Percentiles rank a stretch among this genome's conserved stretches.
phyloP scores from a whole-genome alignment of 2,888 invertebrate genomes.

The Andrena fulva region DNA sequence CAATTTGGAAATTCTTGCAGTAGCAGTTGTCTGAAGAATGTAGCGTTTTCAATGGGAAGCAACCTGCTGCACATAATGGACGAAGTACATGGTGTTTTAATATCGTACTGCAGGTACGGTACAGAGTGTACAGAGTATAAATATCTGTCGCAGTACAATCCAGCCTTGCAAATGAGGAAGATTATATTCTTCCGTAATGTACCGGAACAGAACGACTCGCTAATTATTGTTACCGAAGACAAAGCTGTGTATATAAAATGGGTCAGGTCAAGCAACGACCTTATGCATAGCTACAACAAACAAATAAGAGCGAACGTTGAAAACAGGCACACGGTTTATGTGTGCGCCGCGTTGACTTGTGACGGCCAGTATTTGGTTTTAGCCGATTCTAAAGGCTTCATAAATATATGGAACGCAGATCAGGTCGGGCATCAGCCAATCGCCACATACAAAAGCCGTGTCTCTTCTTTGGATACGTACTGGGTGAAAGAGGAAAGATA shows the following conservation, averaged over 20 bases:
- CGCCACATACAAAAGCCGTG: constrained; percentile 77
- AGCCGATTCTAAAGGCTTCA: constrained; percentile 83
- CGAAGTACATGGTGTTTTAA: constrained; percentile 73
- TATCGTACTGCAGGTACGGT: constrained; percentile 62
- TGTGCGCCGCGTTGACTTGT: constrained; percentile 83
- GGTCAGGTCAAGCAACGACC: constrained; percentile 60
- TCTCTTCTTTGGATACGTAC: constrained; percentile 80
- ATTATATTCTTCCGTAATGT: constrained; percentile 76
- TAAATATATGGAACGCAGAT: constrained; percentile 83
- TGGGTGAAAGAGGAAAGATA: constrained; percentile 75
- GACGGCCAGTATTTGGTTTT: constrained; percentile 84
- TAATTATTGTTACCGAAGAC: constrained; percentile 79
- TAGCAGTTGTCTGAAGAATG: constrained; percentile 47
- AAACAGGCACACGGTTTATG: constrained; percentile 71
- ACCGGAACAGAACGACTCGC: constrained; percentile 70
- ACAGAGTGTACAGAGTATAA: constrained; percentile 58
- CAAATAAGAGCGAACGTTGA: constrained; percentile 70
- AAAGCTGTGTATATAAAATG: constrained; percentile 76
- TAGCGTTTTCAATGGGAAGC: constrained; percentile 59
- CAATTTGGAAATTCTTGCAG: constrained; percentile 25
- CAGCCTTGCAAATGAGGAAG: constrained; percentile 66
- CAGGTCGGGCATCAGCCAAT: constrained; percentile 70
- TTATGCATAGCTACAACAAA: constrained; percentile 74
- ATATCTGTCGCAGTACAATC: constrained; percentile 76
- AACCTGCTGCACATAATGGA: constrained; percentile 78